These are phyloP conservation scores for Acipenser ruthenus DNA, from an alignment of 2,797 vertebrate genomes.

Conservation along the genomic window DNA sequence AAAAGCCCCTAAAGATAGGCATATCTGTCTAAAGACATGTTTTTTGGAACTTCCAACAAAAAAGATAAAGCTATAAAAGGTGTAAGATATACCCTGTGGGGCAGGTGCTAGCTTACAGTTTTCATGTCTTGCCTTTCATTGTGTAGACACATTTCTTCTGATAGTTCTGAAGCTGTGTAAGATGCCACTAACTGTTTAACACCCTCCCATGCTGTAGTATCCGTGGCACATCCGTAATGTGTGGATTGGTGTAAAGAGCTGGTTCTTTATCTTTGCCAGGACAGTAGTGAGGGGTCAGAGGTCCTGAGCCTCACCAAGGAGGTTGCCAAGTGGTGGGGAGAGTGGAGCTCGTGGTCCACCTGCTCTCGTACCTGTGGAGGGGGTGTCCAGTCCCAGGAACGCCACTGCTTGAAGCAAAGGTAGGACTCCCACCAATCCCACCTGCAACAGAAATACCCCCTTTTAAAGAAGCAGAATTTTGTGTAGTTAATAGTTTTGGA, in stretches of 20 bases:
- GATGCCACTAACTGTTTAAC: not conserved
- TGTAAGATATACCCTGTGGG: not conserved
- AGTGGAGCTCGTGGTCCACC: slow-evolving; percentile 87
- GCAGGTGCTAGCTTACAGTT: no score
- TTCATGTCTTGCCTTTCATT: no score
- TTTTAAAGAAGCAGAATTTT: not conserved
- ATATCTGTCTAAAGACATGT: slow-evolving; percentile 1
- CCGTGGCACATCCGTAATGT: not conserved
- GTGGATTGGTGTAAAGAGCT: slow-evolving; percentile 27
- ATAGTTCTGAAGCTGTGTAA: no score
- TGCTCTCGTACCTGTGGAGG: slow-evolving; percentile 81
- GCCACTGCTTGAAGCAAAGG: slow-evolving; percentile 81
- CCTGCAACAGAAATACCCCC: not conserved
- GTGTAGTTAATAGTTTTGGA: not conserved
- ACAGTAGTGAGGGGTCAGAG: slow-evolving; percentile 75
- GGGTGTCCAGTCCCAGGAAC: slow-evolving; percentile 76
- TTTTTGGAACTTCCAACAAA: not conserved
- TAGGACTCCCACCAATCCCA: slow-evolving; percentile 32
- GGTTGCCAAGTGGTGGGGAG: slow-evolving; percentile 85
- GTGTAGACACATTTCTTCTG: no score
- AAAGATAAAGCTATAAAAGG: not conserved
- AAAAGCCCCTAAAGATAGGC: slow-evolving; percentile 1
- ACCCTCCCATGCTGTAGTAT: not conserved
- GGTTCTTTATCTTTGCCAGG: slow-evolving; percentile 57
- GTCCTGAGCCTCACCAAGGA: slow-evolving; percentile 61